Evolutionary conservation across 2,113 vertebrate genomes (phyloP), one percentile per base, ranked within the genome.

Genomic region (Pelvicachromis taeniatus): DNA sequence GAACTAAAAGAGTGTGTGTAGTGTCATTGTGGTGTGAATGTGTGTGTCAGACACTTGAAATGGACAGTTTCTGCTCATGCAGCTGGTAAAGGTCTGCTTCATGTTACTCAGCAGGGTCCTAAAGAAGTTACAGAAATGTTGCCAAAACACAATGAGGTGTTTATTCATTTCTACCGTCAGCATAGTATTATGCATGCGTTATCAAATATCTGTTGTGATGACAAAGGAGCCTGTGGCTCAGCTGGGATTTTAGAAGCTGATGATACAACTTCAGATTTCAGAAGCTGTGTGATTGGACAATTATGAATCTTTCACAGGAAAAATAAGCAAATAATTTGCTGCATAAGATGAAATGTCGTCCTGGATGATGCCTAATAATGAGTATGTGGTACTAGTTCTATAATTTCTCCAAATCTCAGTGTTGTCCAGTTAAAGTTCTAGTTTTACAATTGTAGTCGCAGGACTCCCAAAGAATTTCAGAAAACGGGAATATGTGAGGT

Each of bases 151-250:
- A 75, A 50, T 17, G n/a, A 19, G 13, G 70, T 52, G 45, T 75
- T 19, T 52, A 75, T 52, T 75, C 4, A 29, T 52, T 75, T 75
- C 45, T 33, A n/a, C 42, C 26, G 7, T 75, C 52, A 33, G 26
- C 19, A 4, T 52, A 75, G 29, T 52, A 29, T 73, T 73, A 26
- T 73, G 68, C 42, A 21, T 29, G 42, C 23, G 4, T 52, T 52
- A 75, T 75, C 50, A 75, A 52, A 48, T 75, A 52, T 31, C 29
- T 10, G 31, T 50, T 52, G 19, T 75, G 70, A 75, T 75, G 45
- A 75, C 70, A 75, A 52, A 31, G 70, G 70, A 52, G 26, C 63
- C 16, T n/a, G 45, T 75, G 45, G 70, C 45, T 75, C 70, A 52
- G 45, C 45, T 52, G 70, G 70, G 45, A 75, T 75, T 7, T 1